Evolutionary conservation across 2,113 vertebrate species (phyloP), one percentile per base, ranked within the genome.

Genomic region (Podarcis cretensis): DNA sequence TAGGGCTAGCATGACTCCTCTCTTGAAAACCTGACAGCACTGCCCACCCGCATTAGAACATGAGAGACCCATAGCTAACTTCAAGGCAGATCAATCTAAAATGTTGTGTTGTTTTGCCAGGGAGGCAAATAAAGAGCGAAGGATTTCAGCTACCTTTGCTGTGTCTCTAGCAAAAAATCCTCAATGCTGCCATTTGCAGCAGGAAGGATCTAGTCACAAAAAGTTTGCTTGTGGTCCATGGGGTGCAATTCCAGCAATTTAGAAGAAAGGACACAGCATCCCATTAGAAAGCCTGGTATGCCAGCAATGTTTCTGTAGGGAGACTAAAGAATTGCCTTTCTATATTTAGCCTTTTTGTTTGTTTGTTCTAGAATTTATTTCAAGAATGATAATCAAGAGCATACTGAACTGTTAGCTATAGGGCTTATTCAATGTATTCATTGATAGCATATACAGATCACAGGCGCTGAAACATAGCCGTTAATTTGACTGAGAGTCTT

Each of bases 341-440:
- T 90, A 63, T 94, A 91, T 85, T 93, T 91, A 95, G 89, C 6
- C 86, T 78, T 78, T 75, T 86, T 82, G 35, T 54, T 71, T 37
- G 83, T 82, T 43, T 81, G 90, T 86, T 91, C 83, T 73, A 90
- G 92, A 81, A 77, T 90, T 86, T 90, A 91, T 95, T 93, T 91
- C 40, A 85, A 93, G 73, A 32, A 6, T 77, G 23, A n/a, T 57
- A 91, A 82, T 76, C 77, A 90, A 71, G 92, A 86, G 59, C 2
- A 78, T 21, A 48, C 87, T 91, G 87, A 92, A 92, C n/a, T 95
- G 89, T 82, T 85, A 79, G 27, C 89, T 89, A 92, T 21, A 81
- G 59, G 37, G 63, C 71, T 73, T 54, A 54, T 54, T 54, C 10
- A 54, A 71, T 30, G 57, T 48, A 65, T 85, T 30, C 4, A 43